These are phyloP conservation scores for Tarsius wallacei DNA, from an alignment of 2,797 vertebrate genomes.

Conservation along the genomic window DNA sequence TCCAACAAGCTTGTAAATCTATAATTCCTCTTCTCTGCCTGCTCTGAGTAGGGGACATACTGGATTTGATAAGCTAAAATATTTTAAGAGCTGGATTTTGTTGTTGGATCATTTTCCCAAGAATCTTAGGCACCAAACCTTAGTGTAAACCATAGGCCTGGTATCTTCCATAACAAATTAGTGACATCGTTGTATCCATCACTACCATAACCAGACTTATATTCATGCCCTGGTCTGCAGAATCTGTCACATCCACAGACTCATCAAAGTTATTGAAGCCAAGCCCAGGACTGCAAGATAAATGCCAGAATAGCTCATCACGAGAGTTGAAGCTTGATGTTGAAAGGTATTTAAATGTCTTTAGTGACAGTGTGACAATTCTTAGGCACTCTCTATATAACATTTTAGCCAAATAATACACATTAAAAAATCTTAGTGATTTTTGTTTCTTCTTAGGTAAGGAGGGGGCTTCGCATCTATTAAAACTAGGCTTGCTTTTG, in stretches of 20 bases:
- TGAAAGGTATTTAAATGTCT: neutral
- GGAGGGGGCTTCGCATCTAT: fast-evolving
- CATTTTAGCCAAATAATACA: neutral
- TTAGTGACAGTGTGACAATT: neutral
- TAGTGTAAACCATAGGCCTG: neutral
- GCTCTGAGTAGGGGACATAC: neutral
- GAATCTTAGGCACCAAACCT: neutral
- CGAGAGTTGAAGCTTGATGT: neutral
- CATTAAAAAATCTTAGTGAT: neutral
- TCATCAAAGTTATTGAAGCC: neutral
- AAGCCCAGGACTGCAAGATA: fast-evolving
- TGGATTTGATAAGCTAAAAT: neutral
- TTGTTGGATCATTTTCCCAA: neutral
- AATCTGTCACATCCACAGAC: neutral
- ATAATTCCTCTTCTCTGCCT: neutral
- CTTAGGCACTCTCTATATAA: neutral
- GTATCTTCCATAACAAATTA: neutral
- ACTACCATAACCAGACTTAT: neutral
- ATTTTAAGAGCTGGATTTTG: conserved; percentile 20
- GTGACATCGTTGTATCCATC: no score
- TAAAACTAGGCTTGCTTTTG: neutral
- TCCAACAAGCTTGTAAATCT: conserved; percentile 11
- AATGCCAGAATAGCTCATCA: neutral
- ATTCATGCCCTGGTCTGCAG: neutral
- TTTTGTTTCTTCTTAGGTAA: neutral